Conservation (phyloP, 2,888 invertebrate genomes). For the Melipona beecheii region DNA sequence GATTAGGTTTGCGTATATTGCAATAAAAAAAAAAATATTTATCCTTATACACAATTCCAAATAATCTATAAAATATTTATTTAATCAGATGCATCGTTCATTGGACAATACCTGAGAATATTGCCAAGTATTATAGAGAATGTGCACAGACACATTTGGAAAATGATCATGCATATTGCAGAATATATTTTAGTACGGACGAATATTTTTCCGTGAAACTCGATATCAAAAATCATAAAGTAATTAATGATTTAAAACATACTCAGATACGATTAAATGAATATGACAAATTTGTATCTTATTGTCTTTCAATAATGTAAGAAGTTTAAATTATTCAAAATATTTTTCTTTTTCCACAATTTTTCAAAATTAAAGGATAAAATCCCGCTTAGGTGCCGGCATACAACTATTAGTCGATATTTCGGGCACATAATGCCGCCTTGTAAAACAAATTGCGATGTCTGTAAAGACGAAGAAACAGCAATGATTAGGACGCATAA, state of each 20-base stretch:
- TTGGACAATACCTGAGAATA: constrained; percentile 41
- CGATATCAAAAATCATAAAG: constrained; percentile 4
- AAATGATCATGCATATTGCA: constrained; percentile 3
- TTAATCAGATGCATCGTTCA: constrained; percentile 34
- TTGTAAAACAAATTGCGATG: constrained; percentile 38
- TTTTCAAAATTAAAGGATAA: neutral
- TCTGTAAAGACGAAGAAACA: constrained; percentile 3
- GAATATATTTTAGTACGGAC: constrained; percentile 44
- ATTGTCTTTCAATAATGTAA: constrained; percentile 41
- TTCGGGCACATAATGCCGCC: constrained; percentile 6
- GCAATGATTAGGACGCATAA: neutral
- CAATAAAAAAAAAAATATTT: neutral
- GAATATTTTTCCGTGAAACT: constrained; percentile 21
- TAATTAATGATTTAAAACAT: neutral
- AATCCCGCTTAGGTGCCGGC: constrained; percentile 41
- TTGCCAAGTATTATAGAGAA: constrained; percentile 41
- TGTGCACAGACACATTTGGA: neutral
- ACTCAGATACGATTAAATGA: constrained; percentile 19
- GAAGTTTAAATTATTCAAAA: constrained; percentile 1
- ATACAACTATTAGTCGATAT: constrained; percentile 26
- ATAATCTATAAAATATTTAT: constrained; percentile 11
- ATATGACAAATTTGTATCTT: constrained; percentile 28
- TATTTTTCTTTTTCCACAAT: neutral
- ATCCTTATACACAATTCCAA: neutral
- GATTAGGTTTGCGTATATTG: constrained; percentile 26